A percentile compares a stretch with the other conserved stretches of the same genome.
These are phyloP conservation scores for Caenorhabditis japonica DNA, from an alignment of 2,888 invertebrate genomes.

Conservation along the genomic window DNA sequence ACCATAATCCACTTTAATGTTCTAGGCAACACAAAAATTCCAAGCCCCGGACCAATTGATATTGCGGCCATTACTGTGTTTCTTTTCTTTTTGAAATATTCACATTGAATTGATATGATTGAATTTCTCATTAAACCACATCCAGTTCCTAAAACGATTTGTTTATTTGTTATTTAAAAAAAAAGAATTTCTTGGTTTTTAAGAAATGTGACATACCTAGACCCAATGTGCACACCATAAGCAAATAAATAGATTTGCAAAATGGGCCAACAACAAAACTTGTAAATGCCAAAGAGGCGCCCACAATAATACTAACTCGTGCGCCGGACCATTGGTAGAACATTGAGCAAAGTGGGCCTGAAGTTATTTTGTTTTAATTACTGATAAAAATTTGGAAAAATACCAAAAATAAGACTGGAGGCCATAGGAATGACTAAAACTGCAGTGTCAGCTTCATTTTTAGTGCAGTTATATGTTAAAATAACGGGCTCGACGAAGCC, in stretches of 20 bases:
- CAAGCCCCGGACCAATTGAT: slow-evolving; percentile 63
- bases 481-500: slow-evolving; percentile 58
- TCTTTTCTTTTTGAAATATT: slow-evolving; percentile 59
- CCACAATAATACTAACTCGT: slow-evolving; percentile 50
- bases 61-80: slow-evolving; percentile 58
- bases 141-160: slow-evolving; percentile 60
- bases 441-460: slow-evolving; percentile 57
- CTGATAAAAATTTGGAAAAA: too few species aligned
- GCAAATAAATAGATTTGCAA: slow-evolving; percentile 47
- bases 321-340: slow-evolving; percentile 60
- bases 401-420: slow-evolving; percentile 58
- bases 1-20: slow-evolving; percentile 52
- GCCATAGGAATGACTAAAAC: slow-evolving; percentile 61
- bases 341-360: slow-evolving; percentile 62
- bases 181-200: slow-evolving; percentile 1
- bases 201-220: slow-evolving; percentile 37
- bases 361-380: too few species aligned
- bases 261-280: slow-evolving; percentile 59
- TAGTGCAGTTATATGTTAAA: slow-evolving; percentile 54
- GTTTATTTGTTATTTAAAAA: too few species aligned
- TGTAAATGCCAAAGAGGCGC: slow-evolving; percentile 41
- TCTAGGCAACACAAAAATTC: slow-evolving; percentile 60
- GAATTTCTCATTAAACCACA: slow-evolving; percentile 65
- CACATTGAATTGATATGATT: slow-evolving; percentile 64
- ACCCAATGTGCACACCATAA: slow-evolving; percentile 50